Evolutionary conservation across 2,888 invertebrate species (phyloP).

Genomic region (Thereva nobilitata): DNA sequence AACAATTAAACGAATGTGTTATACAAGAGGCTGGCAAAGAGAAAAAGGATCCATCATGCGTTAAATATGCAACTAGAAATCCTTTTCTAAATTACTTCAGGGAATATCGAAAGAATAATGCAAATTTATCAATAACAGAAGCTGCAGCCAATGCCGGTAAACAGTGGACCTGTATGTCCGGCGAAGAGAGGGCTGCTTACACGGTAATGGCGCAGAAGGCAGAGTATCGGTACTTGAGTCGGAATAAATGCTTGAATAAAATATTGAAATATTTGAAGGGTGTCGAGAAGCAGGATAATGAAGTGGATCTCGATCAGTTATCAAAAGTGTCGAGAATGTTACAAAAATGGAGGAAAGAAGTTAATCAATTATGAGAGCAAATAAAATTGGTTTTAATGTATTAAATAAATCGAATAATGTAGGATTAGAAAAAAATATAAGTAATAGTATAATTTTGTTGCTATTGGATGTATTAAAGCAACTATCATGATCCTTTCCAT

Average conservation of each 20-base stretch:
- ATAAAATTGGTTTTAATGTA: too few species aligned
- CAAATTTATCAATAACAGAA: background rate
- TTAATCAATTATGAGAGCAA: background rate
- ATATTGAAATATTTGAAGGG: constrained; percentile 13
- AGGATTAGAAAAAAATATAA: too few species aligned
- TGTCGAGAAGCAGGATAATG: background rate
- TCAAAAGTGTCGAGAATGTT: constrained; percentile 14
- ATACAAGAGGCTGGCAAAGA: too few species aligned
- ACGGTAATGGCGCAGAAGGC: constrained; percentile 16
- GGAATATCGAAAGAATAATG: constrained; percentile 8
- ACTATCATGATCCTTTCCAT: too few species aligned
- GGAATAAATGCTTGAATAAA: constrained; percentile 28
- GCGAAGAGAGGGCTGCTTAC: constrained; percentile 9
- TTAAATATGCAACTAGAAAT: constrained; percentile 15
- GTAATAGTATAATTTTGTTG: too few species aligned
- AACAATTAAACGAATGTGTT: too few species aligned
- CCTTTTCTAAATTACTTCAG: constrained; percentile 25
- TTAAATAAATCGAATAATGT: too few species aligned
- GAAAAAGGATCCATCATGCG: too few species aligned
- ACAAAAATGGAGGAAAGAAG: constrained; percentile 29
- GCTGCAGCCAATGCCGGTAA: constrained; percentile 12
- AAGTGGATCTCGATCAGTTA: background rate
- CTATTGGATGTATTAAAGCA: too few species aligned
- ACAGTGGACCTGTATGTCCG: constrained; percentile 15
- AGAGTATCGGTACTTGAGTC: constrained; percentile 29